A percentile compares a stretch with the other conserved stretches of the same genome.
Evolutionary conservation across 2,113 vertebrate species (phyloP).

Genomic region (Tenebrosternarchus preto): DNA sequence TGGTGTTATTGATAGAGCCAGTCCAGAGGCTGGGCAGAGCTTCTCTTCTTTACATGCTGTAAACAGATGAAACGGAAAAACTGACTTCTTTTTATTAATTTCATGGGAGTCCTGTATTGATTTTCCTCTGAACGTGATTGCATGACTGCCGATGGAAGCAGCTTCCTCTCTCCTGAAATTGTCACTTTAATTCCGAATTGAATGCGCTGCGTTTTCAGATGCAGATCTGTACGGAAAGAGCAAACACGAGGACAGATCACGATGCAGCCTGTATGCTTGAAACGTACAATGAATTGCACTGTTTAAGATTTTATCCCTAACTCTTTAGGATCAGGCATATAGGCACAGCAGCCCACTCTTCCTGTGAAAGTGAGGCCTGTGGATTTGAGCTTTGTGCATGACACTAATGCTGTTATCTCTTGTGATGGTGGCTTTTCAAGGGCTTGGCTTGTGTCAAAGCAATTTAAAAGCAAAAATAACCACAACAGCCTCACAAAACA

Average conservation of each 20-base stretch:
- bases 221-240: not conserved
- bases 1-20: constrained; percentile 63
- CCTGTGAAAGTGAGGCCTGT: constrained; percentile 9
- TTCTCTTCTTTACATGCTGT: constrained; percentile 54
- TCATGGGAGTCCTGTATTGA: constrained; percentile 48
- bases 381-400: constrained; percentile 45
- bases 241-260: constrained; percentile 6
- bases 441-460: constrained; percentile 24
- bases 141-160: constrained; percentile 58
- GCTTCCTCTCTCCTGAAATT: constrained; percentile 60
- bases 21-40: constrained; percentile 61
- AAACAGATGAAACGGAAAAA: constrained; percentile 26
- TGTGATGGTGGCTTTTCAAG: constrained; percentile 11
- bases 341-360: constrained; percentile 18
- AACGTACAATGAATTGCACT: constrained; percentile 42
- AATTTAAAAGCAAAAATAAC: constrained; percentile 27
- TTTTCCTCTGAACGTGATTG: constrained; percentile 43
- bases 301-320: constrained; percentile 44
- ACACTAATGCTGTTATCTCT: constrained; percentile 48
- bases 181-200: constrained; percentile 48
- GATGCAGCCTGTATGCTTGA: constrained; percentile 28
- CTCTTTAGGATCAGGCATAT: constrained; percentile 14
- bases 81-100: constrained; percentile 62
- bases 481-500: constrained; percentile 31
- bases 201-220: constrained; percentile 10